These are phyloP conservation scores for Orthosia incerta DNA, from an alignment of 2,888 invertebrate species.

Conservation along the genomic window DNA sequence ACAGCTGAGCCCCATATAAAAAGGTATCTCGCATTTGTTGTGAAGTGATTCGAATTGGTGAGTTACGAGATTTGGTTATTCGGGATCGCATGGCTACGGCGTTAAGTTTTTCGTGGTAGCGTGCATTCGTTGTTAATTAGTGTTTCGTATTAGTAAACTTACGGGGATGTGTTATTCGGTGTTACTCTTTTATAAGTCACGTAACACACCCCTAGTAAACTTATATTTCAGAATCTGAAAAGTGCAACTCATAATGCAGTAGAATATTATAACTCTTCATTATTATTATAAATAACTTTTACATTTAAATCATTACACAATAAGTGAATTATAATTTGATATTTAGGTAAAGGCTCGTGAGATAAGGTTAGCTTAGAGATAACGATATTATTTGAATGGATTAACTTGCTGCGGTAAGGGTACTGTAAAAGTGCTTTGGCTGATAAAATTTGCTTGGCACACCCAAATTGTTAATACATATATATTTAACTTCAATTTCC, in stretches of 20 bases:
- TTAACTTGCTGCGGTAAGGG: constrained; percentile 12
- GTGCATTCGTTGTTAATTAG: no score
- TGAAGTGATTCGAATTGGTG: no score
- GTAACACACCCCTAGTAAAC: no score
- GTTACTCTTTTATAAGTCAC: no score
- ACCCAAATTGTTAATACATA: not conserved
- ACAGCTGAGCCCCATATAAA: not conserved
- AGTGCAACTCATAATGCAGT: not conserved
- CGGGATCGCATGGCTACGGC: no score
- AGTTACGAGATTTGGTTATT: no score
- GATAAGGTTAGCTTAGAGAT: constrained; percentile 21
- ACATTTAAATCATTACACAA: constrained; percentile 8
- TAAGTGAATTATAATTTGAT: constrained; percentile 20
- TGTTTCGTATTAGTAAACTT: no score
- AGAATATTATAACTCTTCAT: not conserved
- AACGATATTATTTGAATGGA: constrained; percentile 21
- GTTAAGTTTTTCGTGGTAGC: no score
- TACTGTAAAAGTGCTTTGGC: constrained; percentile 13
- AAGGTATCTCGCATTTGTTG: no score
- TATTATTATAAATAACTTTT: not conserved
- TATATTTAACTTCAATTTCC: not conserved
- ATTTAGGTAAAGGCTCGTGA: constrained; percentile 23
- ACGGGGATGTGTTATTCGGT: no score
- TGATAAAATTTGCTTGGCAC: constrained; percentile 9
- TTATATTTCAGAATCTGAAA: not conserved